Evolutionary conservation across 1,140 invertebrate genomes (phyloP), one percentile per base, ranked within the genome.

Genomic region (Radopholus similis): DNA sequence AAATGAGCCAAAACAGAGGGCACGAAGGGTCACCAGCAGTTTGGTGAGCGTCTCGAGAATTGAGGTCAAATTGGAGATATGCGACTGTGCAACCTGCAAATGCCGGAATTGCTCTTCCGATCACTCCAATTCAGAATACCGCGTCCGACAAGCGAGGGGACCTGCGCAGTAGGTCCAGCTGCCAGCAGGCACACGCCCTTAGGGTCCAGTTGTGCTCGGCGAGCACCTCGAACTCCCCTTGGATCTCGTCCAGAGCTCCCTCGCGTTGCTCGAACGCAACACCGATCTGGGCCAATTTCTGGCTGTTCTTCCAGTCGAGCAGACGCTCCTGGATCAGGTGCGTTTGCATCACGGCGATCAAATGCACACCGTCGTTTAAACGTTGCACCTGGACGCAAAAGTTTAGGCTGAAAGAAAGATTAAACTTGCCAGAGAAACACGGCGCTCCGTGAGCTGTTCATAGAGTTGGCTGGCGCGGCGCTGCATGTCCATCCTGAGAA

Each of bases 191-290:
- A 44, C 75, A 82, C 28, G 80, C 81, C 11, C 80, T 63, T 13
- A 81, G 35, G 42, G 80, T 75, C 81, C 81, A 81, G 49, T 80
- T 80, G 34, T 83, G 69, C 28, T 81, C 79, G 18, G 81, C 75
- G 15, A 81, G 55, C 34, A 82, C 67, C 65, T 81, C 79, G 55
- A 81, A 81, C 80, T 82, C 79, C 32, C 66, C 59, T 60, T 81
- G 79, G 59, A 81, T 77, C 11, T 81, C 81, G 49, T 81, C 81
- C 15, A 81, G 49, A 13, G 66, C 18, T 4, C 54, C 21, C 42
- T 81, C 79, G n/a, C 77, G 59, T 26, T 77, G 77, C 5, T 81
- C 79, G 64, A 81, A 81, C 9, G 73, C 72, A 5, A 83, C 65
- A 13, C 79, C 79, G 67, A 81, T 77, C 59, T 81, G 79, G 18